These are phyloP conservation scores for Parnassius glacialis DNA, from an alignment of 2,888 invertebrate genomes.

Conservation along the genomic window DNA sequence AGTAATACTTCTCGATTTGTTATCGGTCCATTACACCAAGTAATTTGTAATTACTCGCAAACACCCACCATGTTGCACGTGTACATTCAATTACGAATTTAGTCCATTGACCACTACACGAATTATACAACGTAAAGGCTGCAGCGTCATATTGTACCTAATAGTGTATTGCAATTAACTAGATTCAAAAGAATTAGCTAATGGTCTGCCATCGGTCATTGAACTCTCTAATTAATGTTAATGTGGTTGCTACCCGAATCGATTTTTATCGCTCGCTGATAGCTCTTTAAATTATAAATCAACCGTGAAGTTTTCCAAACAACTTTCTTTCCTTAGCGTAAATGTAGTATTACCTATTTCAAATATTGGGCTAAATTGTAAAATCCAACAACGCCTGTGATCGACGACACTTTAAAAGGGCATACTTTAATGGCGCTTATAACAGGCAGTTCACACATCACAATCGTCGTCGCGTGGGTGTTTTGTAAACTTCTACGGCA, in stretches of 20 bases:
- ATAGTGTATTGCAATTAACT: constrained; percentile 38
- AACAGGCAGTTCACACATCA: constrained; percentile 35
- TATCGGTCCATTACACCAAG: constrained; percentile 8
- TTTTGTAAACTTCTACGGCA: constrained; percentile 29
- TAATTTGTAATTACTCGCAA: constrained; percentile 21
- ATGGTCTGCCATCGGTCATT: constrained; percentile 46
- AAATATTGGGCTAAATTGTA: constrained; percentile 9
- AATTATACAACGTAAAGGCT: constrained; percentile 28
- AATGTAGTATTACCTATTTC: constrained; percentile 19
- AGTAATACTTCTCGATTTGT: constrained; percentile 26
- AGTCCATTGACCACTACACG: constrained; percentile 28
- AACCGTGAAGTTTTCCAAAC: constrained; percentile 39
- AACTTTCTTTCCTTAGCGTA: constrained; percentile 34
- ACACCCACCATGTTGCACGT: constrained; percentile 20
- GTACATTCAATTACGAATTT: constrained; percentile 16
- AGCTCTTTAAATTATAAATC: constrained; percentile 46
- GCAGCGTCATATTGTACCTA: constrained; percentile 26
- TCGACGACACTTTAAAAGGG: constrained; percentile 31
- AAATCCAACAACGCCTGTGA: constrained; percentile 8
- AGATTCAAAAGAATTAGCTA: constrained; percentile 46
- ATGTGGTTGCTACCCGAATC: constrained; percentile 45
- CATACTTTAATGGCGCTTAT: constrained; percentile 36
- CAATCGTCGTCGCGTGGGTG: constrained; percentile 34
- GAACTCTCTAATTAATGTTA: constrained; percentile 59
- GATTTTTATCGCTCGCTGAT: constrained; percentile 42